Percentiles rank a stretch among this genome's conserved stretches.
These are phyloP conservation scores for Apocheima hispidaria DNA, from an alignment of 2,888 invertebrate genomes.

Conservation along the genomic window DNA sequence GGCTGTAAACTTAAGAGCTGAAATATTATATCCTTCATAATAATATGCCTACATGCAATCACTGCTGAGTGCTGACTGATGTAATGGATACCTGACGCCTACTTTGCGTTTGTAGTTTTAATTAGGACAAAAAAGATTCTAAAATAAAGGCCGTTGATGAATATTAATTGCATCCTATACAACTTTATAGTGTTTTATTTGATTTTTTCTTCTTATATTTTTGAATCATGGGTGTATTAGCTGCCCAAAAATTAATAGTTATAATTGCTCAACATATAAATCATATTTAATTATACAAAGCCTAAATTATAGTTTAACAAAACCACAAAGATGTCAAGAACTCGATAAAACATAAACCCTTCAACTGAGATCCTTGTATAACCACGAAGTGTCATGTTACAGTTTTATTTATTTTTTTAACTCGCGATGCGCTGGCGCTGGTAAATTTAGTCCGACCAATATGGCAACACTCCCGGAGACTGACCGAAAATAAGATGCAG, in stretches of 20 bases:
- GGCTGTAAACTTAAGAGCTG: constrained; percentile 38
- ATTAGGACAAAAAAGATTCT: not conserved
- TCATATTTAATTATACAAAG: too few species aligned
- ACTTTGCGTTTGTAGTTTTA: not conserved
- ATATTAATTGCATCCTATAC: too few species aligned
- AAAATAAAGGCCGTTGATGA: too few species aligned
- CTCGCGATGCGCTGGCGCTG: constrained; percentile 5
- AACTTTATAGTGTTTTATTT: too few species aligned
- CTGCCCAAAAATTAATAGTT: too few species aligned
- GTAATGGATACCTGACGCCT: constrained; percentile 1
- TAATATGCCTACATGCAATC: constrained; percentile 24
- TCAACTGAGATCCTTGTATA: constrained; percentile 15
- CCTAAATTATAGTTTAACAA: too few species aligned
- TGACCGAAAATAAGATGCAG: constrained; percentile 79
- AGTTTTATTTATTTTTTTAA: constrained; percentile 20
- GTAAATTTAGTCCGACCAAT: constrained; percentile 60
- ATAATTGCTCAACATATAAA: too few species aligned
- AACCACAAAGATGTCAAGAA: too few species aligned
- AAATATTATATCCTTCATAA: constrained; percentile 46
- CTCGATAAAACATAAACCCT: not conserved
- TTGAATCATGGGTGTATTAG: too few species aligned
- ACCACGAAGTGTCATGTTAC: constrained; percentile 54
- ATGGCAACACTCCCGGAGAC: constrained; percentile 75
- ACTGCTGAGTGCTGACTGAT: not conserved
- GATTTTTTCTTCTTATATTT: too few species aligned